A percentile compares a stretch with the other conserved stretches of the same genome.
Evolutionary conservation across 2,888 invertebrate genomes (phyloP).

Genomic region (Campoplex capitator): DNA sequence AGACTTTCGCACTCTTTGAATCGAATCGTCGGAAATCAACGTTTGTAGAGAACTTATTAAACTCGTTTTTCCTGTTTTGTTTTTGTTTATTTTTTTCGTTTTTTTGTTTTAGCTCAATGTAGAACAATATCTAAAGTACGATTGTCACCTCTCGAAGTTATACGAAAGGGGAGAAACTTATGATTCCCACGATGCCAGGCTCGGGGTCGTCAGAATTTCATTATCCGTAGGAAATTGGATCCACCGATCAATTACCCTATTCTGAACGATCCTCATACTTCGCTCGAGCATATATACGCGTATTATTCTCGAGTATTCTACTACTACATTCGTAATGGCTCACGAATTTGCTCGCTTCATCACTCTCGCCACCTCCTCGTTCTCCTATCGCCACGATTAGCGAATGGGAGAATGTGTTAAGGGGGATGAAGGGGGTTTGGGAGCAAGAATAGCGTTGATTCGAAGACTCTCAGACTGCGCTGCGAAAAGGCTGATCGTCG

Average conservation of each 20-base stretch:
- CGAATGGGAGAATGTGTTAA: constrained; percentile 27
- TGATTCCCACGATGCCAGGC: constrained; percentile 59
- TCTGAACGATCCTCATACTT: constrained; percentile 64
- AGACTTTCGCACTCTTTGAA: not conserved
- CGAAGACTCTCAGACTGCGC: not conserved
- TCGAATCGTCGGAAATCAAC: not conserved
- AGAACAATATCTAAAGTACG: constrained; percentile 17
- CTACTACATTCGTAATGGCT: constrained; percentile 26
- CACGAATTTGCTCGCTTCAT: constrained; percentile 45
- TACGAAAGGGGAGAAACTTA: constrained; percentile 22
- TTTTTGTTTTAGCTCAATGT: constrained; percentile 20
- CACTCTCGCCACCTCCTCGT: constrained; percentile 21
- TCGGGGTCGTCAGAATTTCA: constrained; percentile 75
- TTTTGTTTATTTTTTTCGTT: constrained; percentile 4
- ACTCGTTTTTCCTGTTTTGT: constrained; percentile 1
- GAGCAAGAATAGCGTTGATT: constrained; percentile 10
- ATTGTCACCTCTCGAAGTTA: constrained; percentile 18
- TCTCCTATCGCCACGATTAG: constrained; percentile 35
- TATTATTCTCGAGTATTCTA: constrained; percentile 11
- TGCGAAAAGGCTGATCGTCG: not conserved
- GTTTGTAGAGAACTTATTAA: not conserved
- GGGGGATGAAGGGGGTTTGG: not conserved
- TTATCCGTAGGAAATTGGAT: constrained; percentile 78
- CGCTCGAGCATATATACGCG: not conserved
- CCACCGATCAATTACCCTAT: constrained; percentile 78